Evolutionary conservation across 2,797 vertebrate genomes (phyloP), one percentile per base, ranked within the genome.

Genomic region (Nyctalus aviator): DNA sequence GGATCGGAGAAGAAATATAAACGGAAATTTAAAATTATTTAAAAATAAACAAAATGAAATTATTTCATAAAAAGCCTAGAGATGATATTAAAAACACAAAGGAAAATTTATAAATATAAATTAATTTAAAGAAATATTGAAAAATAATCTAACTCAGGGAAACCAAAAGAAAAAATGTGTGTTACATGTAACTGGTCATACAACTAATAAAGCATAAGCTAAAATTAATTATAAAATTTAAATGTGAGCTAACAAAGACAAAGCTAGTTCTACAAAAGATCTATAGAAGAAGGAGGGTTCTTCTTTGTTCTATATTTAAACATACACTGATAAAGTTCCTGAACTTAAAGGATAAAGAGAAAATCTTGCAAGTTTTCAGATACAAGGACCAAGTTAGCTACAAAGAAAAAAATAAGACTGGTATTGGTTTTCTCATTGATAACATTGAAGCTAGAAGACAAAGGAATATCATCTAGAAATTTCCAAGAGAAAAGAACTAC

Each of bases 191-290:
- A 72, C 41, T 72, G 44, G 3, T 64, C 32, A 9, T 71, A 35
- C 18, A 62, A 57, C 27, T 77, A 73, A 84, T 71, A 72, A 90
- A 44, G 35, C 71, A 48, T 18, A 75, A 82, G 35, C 23, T 90
- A 64, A 90, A 90, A 83, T 85, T 85, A 91, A 83, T 94, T 32
- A 64, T 1, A 37, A 32, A 81, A 84, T 72, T 90, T 88, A 62
- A 81, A 90, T 87, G 2, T 92, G 68, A 6, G 41, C 68, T 93
- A 89, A 20, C 8, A 78, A 85, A 73, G 13, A 5, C 37, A 57
- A 88, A 93, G 1, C 8, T 85, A 6, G 0, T 72, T 75, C 53
- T 62, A 27, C 20, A 27, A 76, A 84, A 66, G 14, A 59, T 53
- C 5, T 41, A 21, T 62, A 57, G 6, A 93, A 82, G 18, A 78